Evolutionary conservation across 2,113 vertebrate species (phyloP).

Genomic region (Poeciliopsis turrubarensis): DNA sequence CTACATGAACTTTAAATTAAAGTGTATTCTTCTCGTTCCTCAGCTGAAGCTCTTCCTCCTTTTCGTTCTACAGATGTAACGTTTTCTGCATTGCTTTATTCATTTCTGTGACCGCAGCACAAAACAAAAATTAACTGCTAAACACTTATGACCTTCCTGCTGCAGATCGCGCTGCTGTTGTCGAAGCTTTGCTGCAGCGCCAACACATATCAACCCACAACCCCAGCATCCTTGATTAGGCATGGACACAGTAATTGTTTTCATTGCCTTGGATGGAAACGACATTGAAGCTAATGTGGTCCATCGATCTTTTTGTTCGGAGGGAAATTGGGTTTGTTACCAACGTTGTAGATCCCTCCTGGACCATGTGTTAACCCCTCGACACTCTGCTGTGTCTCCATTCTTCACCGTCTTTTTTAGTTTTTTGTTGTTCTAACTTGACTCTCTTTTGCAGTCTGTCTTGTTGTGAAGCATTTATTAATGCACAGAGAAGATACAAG

Average conservation of each 20-base stretch:
- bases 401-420: not conserved
- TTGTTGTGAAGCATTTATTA: not conserved
- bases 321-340: slow-evolving; percentile 67
- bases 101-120: not conserved
- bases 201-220: slow-evolving; percentile 41
- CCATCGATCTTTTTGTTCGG: slow-evolving; percentile 71
- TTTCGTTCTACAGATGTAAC: not conserved
- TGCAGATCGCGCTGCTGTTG: slow-evolving; percentile 2
- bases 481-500: not conserved
- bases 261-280: slow-evolving; percentile 63
- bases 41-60: not conserved
- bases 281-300: slow-evolving; percentile 63
- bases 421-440: not conserved
- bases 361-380: slow-evolving; percentile 39
- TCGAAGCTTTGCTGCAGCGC: slow-evolving; percentile 37
- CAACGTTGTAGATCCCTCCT: slow-evolving; percentile 49
- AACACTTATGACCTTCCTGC: slow-evolving; percentile 29
- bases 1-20: not conserved
- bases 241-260: slow-evolving; percentile 69
- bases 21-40: not conserved
- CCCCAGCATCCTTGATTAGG: slow-evolving; percentile 67
- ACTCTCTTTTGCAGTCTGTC: not conserved
- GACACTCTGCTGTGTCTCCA: slow-evolving; percentile 22
- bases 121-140: slow-evolving; percentile 18
- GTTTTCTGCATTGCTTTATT: not conserved